Conservation (phyloP, 2,113 vertebrate genomes). For the Bettongia penicillata region DNA sequence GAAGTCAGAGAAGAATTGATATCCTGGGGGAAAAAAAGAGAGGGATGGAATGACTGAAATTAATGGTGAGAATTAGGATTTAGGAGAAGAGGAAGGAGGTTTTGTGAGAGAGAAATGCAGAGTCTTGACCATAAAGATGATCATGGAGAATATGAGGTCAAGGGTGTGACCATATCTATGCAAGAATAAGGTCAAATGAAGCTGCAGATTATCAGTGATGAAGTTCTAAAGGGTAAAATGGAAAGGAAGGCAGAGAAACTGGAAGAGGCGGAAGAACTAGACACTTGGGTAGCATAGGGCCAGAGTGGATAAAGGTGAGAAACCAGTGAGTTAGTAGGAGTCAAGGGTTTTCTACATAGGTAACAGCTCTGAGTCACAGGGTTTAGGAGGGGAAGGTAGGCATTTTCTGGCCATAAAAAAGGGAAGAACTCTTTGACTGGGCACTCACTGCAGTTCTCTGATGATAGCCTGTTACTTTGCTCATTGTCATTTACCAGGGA, state of each 20-base stretch:
- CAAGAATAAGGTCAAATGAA: not conserved
- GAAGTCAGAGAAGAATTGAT: too few relatives aligned
- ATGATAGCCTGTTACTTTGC: not conserved
- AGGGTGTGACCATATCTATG: too few relatives aligned
- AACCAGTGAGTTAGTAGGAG: not conserved
- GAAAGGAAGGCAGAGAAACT: not conserved
- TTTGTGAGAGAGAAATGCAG: not conserved
- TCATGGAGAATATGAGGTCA: not conserved
- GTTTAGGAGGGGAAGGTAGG: not conserved
- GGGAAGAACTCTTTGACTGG: not conserved
- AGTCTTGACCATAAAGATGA: not conserved
- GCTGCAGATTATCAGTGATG: not conserved
- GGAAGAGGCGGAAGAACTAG: not conserved
- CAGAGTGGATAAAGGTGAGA: not conserved
- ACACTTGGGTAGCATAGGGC: not conserved
- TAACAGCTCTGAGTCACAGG: not conserved
- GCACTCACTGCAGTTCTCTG: too few relatives aligned
- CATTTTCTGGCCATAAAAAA: not conserved
- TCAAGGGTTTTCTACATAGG: not conserved
- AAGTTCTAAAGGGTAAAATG: not conserved
- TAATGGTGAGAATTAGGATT: not conserved
- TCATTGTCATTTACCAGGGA: not conserved
- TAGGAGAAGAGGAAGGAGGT: not conserved
- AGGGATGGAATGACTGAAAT: not conserved
- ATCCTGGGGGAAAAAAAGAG: too few relatives aligned